Percentiles rank a stretch among this genome's conserved stretches.
Evolutionary conservation across 2,113 vertebrate species (phyloP).

Genomic region (Taxidea taxus): DNA sequence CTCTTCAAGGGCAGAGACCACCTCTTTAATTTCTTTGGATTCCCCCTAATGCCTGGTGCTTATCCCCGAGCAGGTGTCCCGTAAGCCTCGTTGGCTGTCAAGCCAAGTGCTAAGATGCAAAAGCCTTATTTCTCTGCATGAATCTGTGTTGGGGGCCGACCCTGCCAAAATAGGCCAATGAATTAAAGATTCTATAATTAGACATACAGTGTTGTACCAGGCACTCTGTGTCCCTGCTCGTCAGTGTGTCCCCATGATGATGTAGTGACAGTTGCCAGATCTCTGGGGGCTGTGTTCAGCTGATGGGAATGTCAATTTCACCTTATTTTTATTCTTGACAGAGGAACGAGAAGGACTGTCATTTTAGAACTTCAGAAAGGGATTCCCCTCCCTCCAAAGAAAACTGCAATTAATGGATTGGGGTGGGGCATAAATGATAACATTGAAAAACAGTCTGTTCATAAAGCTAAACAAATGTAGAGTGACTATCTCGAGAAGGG

Average conservation of each 20-base stretch:
- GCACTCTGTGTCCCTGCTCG: constrained; percentile 45
- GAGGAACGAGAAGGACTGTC: constrained; percentile 38
- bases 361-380: constrained; percentile 48
- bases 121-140: constrained; percentile 57
- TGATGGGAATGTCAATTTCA: constrained; percentile 53
- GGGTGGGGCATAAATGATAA: background rate
- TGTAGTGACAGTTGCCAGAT: constrained; percentile 37
- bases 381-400: background rate
- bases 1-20: constrained; percentile 41
- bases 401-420: background rate
- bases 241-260: constrained; percentile 2
- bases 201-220: background rate
- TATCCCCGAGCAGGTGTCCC: constrained; percentile 59
- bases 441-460: background rate
- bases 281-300: constrained; percentile 49
- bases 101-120: constrained; percentile 56
- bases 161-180: constrained; percentile 43
- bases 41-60: constrained; percentile 44
- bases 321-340: constrained; percentile 53
- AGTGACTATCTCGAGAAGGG: background rate
- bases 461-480: background rate
- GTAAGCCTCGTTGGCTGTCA: constrained; percentile 37
- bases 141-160: constrained; percentile 17
- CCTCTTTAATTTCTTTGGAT: constrained; percentile 35
- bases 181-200: constrained; percentile 67